phyloP scores from a whole-genome alignment of 2,113 vertebrate genomes.

The Lutjanus erythropterus region DNA sequence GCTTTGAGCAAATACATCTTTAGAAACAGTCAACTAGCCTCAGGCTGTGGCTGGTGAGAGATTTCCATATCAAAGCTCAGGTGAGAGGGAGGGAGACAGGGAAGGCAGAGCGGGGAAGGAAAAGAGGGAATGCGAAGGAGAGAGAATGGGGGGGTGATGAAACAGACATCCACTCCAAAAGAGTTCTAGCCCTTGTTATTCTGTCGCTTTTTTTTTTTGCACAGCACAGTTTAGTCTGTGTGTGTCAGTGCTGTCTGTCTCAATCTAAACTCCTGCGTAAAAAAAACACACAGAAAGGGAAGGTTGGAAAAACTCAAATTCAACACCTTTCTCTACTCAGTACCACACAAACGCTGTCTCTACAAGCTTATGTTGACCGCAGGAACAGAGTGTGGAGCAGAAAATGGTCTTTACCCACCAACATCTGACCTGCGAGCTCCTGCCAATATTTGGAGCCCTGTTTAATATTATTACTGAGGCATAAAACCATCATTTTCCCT shows the following conservation, averaged over 20 bases:
- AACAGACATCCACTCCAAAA: conserved; percentile 72
- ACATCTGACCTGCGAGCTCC: conserved; percentile 65
- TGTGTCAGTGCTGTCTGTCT: conserved; percentile 75
- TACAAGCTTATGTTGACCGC: conserved; percentile 61
- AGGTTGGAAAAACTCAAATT: conserved; percentile 66
- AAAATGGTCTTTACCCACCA: conserved; percentile 51
- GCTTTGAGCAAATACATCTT: conserved; percentile 83
- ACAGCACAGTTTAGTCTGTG: conserved; percentile 79
- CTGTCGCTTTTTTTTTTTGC: conserved; percentile 65
- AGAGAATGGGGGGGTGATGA: conserved; percentile 58
- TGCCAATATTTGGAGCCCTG: conserved; percentile 73
- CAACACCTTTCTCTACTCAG: conserved; percentile 69
- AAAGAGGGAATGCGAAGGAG: conserved; percentile 42
- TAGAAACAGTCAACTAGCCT: conserved; percentile 80
- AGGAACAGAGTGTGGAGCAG: conserved; percentile 44
- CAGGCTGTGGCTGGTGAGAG: conserved; percentile 72
- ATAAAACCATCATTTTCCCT: conserved; percentile 72
- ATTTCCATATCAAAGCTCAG: conserved; percentile 86
- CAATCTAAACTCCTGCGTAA: conserved; percentile 69
- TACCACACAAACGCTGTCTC: conserved; percentile 61
- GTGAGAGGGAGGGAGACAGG: conserved; percentile 69
- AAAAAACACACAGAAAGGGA: conserved; percentile 59
- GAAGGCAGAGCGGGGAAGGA: conserved; percentile 40
- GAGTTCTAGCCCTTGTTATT: conserved; percentile 71
- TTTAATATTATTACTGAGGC: conserved; percentile 71